Base-by-base conservation (phyloP, 2,797 vertebrate species). In the Telmatherina bonti region DNA sequence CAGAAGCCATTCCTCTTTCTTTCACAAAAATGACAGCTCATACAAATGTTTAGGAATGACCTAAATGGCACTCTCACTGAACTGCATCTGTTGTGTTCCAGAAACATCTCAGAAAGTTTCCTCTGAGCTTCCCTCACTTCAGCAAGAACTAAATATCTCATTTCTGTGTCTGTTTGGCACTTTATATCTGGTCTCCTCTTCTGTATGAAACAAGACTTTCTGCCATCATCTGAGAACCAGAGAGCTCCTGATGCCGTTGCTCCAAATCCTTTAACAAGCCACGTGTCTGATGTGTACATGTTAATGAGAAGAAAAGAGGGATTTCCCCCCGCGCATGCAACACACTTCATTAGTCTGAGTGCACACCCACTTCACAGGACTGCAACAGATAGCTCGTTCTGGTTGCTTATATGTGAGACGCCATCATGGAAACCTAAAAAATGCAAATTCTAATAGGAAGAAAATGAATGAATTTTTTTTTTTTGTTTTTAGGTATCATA, bases 301-400 rank as follows among this genome's bases (percentile, higher is more conserved):
- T 57, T 26, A 26, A 47, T 52, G 49, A 52, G 16, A 47, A 41
- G 38, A 7, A 65, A 65, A 1, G 63, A 45, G n/a, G 38, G 29
- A 56, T 12, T 67, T 24, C 45, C 45, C n/a, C 45, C 11, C 47
- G n/a, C n/a, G n/a, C n/a, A n/a, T n/a, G n/a, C n/a, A n/a, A n/a
- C n/a, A n/a, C n/a, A n/a, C n/a, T n/a, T n/a, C n/a, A n/a, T n/a
- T n/a, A n/a, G n/a, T n/a, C n/a, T n/a, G n/a, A n/a, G 26, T 0
- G 0, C 29, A 35, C 15, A 35, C 16, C 18, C 0, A 43, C 22
- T 24, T 16, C 43, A 7, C 31, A 55, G 47, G 58, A 26, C 18
- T 15, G 45, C 71, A 70, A 12, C 1, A 27, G 27, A 53, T 26
- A 38, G 6, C 10, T 38, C 13, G 26, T n/a, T n/a, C 9, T 3